These are phyloP conservation scores for Aphis gossypii DNA, from an alignment of 1,140 invertebrate genomes.

Conservation along the genomic window DNA sequence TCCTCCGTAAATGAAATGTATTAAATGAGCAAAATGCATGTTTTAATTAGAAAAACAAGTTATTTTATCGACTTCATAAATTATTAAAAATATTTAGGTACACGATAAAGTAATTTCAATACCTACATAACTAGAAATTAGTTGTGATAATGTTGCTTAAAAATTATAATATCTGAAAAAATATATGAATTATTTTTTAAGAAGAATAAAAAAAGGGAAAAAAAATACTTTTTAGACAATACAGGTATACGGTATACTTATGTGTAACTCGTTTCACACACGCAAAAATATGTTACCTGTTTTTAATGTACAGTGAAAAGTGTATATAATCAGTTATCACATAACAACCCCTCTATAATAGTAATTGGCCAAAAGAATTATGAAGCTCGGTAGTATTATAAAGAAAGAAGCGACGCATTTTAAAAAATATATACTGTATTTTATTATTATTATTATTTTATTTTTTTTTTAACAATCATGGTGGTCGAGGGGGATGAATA, in stretches of 20 bases:
- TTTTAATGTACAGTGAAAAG: neutral
- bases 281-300: neutral
- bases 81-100: neutral
- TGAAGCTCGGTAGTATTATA: neutral
- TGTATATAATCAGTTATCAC: neutral
- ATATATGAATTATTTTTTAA: neutral
- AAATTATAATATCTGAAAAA: neutral
- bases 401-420: neutral
- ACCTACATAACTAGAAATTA: neutral
- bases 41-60: conserved; percentile 8
- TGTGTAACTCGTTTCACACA: neutral
- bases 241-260: neutral
- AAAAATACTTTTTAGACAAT: neutral
- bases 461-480: neutral
- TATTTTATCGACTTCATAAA: neutral
- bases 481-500: neutral
- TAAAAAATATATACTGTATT: neutral
- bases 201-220: neutral
- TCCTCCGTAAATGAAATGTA: neutral
- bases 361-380: neutral
- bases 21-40: neutral
- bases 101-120: neutral
- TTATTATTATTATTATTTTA: neutral
- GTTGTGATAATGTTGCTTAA: neutral
- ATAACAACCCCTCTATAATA: neutral